Evolutionary conservation across 2,888 invertebrate species (phyloP), one percentile per base, ranked within the genome.

Genomic region (Priocnemis perturbator): DNA sequence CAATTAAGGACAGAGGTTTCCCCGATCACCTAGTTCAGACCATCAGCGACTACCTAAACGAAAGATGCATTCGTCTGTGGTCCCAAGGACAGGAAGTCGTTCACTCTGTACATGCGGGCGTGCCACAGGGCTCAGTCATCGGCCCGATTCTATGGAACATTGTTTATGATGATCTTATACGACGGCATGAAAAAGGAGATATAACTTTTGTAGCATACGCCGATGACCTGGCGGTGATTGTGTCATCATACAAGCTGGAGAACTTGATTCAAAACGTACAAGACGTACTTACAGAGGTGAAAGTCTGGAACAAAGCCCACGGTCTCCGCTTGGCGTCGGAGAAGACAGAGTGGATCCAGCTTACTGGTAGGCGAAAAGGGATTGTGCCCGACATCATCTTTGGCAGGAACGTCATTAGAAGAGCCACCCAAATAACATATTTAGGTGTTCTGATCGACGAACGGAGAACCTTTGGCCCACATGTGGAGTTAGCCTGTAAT

Each of bases 301-400:
- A 50, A 5, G n/a, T 20, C 14, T 57, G 65, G 45, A 64, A 68
- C 23, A 20, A 19, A 0, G 2, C 48, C 0, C 23, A 7, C 17
- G 60, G 50, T 0, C 62, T 71, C 20, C 4, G 48, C 15, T 65
- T 77, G 30, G 75, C 75, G 0, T 55, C 66, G 1, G 68, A 73
- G 20, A 74, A 72, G 47, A 77, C 76, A 0, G 69, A 70, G 52
- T 72, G 61, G 4, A 47, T 77, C 0, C 65, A 69, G 0, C 37
- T 69, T 20, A 74, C 67, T 0, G 64, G 67, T 30, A 62, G 68
- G 53, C 68, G 69, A 20, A 50, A 45, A 7, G 4, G 14, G 3
- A 68, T 67, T 20, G 69, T 48, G n/a, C n/a, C n/a, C n/a, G n/a
- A n/a, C 14, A 48, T 44, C 53, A 59, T 44, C 0, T 55, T 67